Evolutionary conservation across 2,888 invertebrate species (phyloP), one percentile per base, ranked within the genome.

Genomic region (Drosophila putrida): DNA sequence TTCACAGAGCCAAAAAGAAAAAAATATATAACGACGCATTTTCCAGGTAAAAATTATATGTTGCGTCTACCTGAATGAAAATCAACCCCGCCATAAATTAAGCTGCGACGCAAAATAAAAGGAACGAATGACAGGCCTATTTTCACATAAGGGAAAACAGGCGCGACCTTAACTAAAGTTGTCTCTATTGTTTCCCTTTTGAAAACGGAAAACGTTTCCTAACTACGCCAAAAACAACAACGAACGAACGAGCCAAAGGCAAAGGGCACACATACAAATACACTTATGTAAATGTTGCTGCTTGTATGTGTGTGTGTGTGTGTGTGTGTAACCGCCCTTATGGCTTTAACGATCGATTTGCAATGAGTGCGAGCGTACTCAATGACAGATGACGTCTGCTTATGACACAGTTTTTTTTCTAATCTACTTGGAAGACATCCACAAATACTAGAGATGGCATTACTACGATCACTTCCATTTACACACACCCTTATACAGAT

Each of bases 21-120:
- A 35, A 39, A 25, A 50, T 5, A 36, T 49, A 1, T 41, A 75
- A 79, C 75, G 75, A 64, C 75, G 75, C 65, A 78, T 58, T 67
- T 65, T 39, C 64, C 79, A 82, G 84, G 79, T 82, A 84, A 55
- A 68, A 64, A 75, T 64, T 11, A 31, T 57, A 49, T 44, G 43
- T 41, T 41, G 61, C 51, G 43, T 58, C 68, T 83, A 83, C 83
- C 82, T 84, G 82, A 59, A 59, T 72, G 53, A 68, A 78, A 83
- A 82, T 66, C 86, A 86, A 86, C 83, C 83, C 83, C 72, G 68
- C 49, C 64, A 79, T 79, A 86, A 86, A 86, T 86, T 85, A 78
- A 80, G 67, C 72, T 76, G 68, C 75, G 74, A 72, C 85, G 78
- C 72, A 83, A 82, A 85, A 67, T 65, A 33, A 36, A 31, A 8